Evolutionary conservation across 2,888 invertebrate genomes (phyloP), one percentile per base, ranked within the genome.

Genomic region (Trichogramma dendrolimi): DNA sequence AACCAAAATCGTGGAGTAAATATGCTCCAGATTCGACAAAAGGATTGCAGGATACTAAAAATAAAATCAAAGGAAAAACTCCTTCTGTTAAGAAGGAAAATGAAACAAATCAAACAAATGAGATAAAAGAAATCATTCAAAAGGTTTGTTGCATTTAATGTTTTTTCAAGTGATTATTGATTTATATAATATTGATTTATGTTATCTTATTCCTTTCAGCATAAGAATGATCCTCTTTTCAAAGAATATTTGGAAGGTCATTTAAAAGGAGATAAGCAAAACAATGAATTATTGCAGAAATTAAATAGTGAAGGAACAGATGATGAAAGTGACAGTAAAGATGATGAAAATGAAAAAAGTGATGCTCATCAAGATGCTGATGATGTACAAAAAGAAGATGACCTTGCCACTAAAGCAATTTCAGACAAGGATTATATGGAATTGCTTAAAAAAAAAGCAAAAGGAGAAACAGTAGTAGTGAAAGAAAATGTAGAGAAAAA

Each of bases 1-100:
- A 96, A 78, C 92, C 94, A 1, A 86, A 91, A 79, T 86, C 96
- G 0, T 96, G 96, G 95, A 96, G 95, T 78, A 95, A 94, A 81
- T 90, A 96, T 81, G 86, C 94, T 1, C 78, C 85, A 46, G 93
- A 93, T 63, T 92, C 71, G 60, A 60, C 55, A 55, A 65, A 72
- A 64, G 41, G 61, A 66, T 48, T 72, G 67, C 69, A 74, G 77
- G 62, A 69, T 69, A 58, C 73, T 71, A 46, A 69, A 67, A 44
- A 68, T 62, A 46, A 64, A 59, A 10, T 81, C 50, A 86, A 85
- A 76, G 82, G 86, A 48, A 83, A 84, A 67, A 85, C 86, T 71
- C 80, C 88, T 55, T 76, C 90, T 10, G 84, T 84, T 73, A 85
- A 85, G 81, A 85, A 85, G 75, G 62, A 67, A 43, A 69, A 72